Evolutionary conservation across 2,113 vertebrate genomes (phyloP), one percentile per base, ranked within the genome.

Genomic region (Cinclus mexicanus): DNA sequence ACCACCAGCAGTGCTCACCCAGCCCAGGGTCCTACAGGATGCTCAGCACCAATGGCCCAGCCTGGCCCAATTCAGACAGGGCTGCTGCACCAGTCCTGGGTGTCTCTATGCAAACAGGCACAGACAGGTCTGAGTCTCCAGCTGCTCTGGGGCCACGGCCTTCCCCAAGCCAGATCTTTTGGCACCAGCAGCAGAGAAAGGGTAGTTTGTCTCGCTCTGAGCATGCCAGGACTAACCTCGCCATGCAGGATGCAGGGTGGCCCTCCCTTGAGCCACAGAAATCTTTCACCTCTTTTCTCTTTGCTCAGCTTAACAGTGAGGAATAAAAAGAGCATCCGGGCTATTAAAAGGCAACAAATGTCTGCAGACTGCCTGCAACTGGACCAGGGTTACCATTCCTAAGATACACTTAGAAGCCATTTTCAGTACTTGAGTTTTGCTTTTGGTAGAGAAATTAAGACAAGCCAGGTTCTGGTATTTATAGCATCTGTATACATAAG

Each of bases 11-110:
- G 23, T 33, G 1, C 23, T 15, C 10, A 9, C 4, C 39, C 56
- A 64, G 33, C 31, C 44, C 14, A 1, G 0, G 0, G 41, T 37
- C 49, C 70, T 55, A 39, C 44, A 42, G 1, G 33, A 13, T 41
- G 57, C 57, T 75, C 71, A 83, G 41, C 44, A 61, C 31, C 23
- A 71, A 24, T 7, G 12, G 46, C 37, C 49, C 57, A 75, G 33
- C 12, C 44, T 78, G 70, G 55, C 29, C 21, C 57, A 23, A 37
- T 7, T 70, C 72, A 89, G n/a, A 9, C 29, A 59, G 65, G 61
- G 28, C 42, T 70, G 25, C 14, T 61, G 52, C 33, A 74, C 35
- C 74, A 52, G 33, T 23, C 14, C 56, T 23, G 31, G 14, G 23
- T 29, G 21, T 55, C 10, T 60, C 47, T 42, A 39, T 50, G 46